phyloP scores from a whole-genome alignment of 2,113 vertebrate species.

The Maccullochella peelii region DNA sequence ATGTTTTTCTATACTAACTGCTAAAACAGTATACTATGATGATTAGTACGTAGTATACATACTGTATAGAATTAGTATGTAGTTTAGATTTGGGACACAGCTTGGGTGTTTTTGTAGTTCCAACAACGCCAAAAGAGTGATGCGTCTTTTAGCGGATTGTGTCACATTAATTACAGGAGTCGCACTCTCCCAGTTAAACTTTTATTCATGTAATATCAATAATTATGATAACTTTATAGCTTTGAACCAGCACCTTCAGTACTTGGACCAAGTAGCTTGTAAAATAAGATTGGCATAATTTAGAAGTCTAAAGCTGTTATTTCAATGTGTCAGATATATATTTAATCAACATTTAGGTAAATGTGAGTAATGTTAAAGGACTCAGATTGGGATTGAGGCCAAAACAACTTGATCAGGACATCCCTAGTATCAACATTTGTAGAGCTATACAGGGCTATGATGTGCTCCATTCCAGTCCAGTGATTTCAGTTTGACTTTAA shows the following conservation, averaged over 20 bases:
- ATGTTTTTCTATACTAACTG: neutral
- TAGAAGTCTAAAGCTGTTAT: neutral
- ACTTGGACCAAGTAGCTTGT: neutral
- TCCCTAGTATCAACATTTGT: neutral
- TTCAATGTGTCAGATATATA: too few relatives aligned
- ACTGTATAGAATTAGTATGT: too few relatives aligned
- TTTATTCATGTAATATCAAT: too few relatives aligned
- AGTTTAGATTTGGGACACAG: neutral
- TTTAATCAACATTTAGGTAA: neutral
- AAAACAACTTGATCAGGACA: neutral
- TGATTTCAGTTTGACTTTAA: conserved; percentile 14
- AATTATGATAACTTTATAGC: too few relatives aligned
- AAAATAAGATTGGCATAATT: neutral
- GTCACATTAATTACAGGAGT: neutral
- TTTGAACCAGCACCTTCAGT: neutral
- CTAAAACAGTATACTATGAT: neutral
- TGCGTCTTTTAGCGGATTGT: neutral
- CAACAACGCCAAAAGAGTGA: neutral
- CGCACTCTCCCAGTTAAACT: neutral
- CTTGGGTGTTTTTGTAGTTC: neutral
- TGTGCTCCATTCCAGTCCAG: too few relatives aligned
- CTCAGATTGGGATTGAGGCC: neutral
- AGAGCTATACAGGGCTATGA: neutral
- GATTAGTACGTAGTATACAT: neutral
- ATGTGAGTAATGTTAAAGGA: too few relatives aligned